Base-by-base conservation (phyloP, 2,797 vertebrate species). In the Sphaeramia orbicularis region DNA sequence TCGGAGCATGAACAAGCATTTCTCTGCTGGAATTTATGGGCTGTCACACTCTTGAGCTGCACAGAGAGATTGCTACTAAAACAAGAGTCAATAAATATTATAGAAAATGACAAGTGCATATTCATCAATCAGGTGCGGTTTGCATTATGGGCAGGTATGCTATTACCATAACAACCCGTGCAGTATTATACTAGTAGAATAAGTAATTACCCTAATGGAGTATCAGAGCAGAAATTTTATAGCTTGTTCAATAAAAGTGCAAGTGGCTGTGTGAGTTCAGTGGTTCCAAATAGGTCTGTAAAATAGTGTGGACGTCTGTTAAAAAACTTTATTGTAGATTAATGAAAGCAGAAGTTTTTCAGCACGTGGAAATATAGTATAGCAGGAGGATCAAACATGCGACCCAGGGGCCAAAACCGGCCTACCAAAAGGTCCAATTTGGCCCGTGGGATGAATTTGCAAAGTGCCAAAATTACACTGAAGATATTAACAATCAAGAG, bases 1-100 rank as follows among this genome's bases (percentile, higher is more conserved):
- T 65, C 72, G 9, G 35, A 61, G 60, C 65, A 71, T 51, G 55
- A 81, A 42, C 43, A 61, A 71, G 58, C 71, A 78, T 55, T 79
- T 74, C 47, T 54, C 59, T 13, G 14, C 37, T 18, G 30, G 36
- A 68, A 86, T 83, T 77, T 84, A 84, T 71, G 80, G 75, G 71
- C 53, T 72, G 77, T 81, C 81, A 74, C 65, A 64, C 48, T 53
- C 16, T 61, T 4, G 7, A 78, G 58, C 38, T 68, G 47, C 14
- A 16, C 51, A 52, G 48, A 69, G 49, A 73, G 40, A 78, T 60
- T 65, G 65, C 70, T 15, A 57, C 70, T 70, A 48, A 76, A 79
- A 67, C 13, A 60, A 44, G 47, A 54, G 24, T 45, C 58, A 77
- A 81, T 76, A 78, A 83, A 76, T 71, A 51, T 53, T 21, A 13